phyloP scores from a whole-genome alignment of 2,888 invertebrate genomes.

The Parascotia fuliginaria region DNA sequence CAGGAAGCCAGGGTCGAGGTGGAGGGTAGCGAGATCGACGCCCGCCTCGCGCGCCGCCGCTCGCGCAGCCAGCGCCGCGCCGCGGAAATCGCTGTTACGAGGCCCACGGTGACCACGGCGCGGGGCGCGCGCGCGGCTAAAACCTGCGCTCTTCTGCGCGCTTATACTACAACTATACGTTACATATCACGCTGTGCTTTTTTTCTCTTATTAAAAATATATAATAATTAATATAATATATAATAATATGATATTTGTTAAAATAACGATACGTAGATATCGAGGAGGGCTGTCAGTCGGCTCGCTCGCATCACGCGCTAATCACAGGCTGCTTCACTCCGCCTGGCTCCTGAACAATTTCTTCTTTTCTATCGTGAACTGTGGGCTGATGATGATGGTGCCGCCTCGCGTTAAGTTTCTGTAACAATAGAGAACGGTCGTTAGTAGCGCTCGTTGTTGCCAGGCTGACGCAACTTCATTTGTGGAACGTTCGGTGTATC shows the following conservation, averaged over 20 bases:
- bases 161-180: slow-evolving; percentile 81
- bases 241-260: slow-evolving; percentile 85
- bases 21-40: slow-evolving; percentile 56
- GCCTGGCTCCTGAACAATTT: slow-evolving; percentile 93
- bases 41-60: slow-evolving; percentile 58
- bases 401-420: slow-evolving; percentile 95
- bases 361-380: slow-evolving; percentile 95
- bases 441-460: slow-evolving; percentile 44
- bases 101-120: slow-evolving; percentile 40
- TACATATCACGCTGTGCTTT: slow-evolving; percentile 87
- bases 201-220: slow-evolving; percentile 85
- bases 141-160: slow-evolving; percentile 62
- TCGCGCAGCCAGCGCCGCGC: slow-evolving; percentile 32
- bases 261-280: slow-evolving; percentile 84
- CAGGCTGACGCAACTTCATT: slow-evolving; percentile 16
- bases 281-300: slow-evolving; percentile 83
- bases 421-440: slow-evolving; percentile 50
- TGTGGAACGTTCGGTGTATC: slow-evolving; percentile 8
- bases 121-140: slow-evolving; percentile 39
- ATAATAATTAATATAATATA: slow-evolving; percentile 82
- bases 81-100: slow-evolving; percentile 32
- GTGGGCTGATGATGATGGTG: slow-evolving; percentile 95
- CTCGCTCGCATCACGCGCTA: slow-evolving; percentile 72
- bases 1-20: slow-evolving; percentile 22
- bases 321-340: slow-evolving; percentile 70